Evolutionary conservation across 2,797 vertebrate species (phyloP).

Genomic region (Leptatherina wallacei): DNA sequence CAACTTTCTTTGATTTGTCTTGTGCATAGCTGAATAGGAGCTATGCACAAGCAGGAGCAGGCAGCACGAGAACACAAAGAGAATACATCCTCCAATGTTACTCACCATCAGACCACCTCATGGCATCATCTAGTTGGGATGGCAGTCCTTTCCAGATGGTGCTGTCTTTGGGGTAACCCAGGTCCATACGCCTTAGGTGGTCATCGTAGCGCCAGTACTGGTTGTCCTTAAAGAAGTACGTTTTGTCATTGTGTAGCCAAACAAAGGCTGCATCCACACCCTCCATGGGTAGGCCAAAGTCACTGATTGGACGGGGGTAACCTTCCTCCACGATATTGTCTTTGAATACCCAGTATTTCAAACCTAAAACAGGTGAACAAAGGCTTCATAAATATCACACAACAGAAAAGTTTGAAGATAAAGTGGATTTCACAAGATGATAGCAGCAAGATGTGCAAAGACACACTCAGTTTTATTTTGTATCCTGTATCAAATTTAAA

Average conservation of each 20-base stretch:
- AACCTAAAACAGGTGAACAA: constrained; percentile 77
- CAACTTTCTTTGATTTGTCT: background rate
- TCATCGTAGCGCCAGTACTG: constrained; percentile 95
- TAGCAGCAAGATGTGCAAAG: no score
- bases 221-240: constrained; percentile 96
- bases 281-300: constrained; percentile 92
- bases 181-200: constrained; percentile 89
- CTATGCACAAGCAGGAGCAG: background rate
- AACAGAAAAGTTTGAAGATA: background rate
- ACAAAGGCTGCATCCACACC: constrained; percentile 92
- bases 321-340: constrained; percentile 96
- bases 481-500: background rate
- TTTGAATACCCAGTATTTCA: constrained; percentile 97
- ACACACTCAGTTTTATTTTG: no score
- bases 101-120: constrained; percentile 97
- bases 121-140: constrained; percentile 89
- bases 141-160: constrained; percentile 93
- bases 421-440: background rate
- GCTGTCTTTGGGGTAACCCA: constrained; percentile 90
- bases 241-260: constrained; percentile 96
- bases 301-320: constrained; percentile 91
- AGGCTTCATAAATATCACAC: background rate
- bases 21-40: no score
- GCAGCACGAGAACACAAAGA: background rate
- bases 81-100: background rate